Conservation (phyloP, 2,888 invertebrate genomes). For the Lymantria monacha region DNA sequence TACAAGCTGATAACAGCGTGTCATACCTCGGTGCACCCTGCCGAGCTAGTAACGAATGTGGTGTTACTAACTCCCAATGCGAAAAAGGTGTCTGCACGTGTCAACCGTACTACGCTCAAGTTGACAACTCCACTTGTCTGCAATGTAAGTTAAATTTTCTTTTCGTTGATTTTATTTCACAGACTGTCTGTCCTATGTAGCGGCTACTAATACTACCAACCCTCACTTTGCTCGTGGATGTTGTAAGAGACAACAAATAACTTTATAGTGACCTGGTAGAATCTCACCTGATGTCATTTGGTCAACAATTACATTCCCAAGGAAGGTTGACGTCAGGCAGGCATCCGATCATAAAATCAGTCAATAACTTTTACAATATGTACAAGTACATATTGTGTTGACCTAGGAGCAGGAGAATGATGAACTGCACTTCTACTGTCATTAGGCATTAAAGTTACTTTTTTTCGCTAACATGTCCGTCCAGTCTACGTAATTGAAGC, state of each 20-base stretch:
- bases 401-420: too few species aligned
- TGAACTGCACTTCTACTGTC: background rate
- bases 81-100: conserved; percentile 89
- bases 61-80: conserved; percentile 85
- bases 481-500: conserved; percentile 24
- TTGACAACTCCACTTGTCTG: conserved; percentile 89
- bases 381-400: too few species aligned
- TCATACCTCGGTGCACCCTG: conserved; percentile 84
- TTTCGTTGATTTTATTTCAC: conserved; percentile 1
- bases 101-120: conserved; percentile 90
- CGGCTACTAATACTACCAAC: too few species aligned
- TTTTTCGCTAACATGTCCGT: conserved; percentile 16
- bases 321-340: too few species aligned
- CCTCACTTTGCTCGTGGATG: too few species aligned
- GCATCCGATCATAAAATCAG: too few species aligned
- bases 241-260: too few species aligned
- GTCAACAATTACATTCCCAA: too few species aligned
- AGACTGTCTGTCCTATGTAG: too few species aligned
- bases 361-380: too few species aligned
- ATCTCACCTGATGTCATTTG: too few species aligned
- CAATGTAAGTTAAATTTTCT: conserved; percentile 86
- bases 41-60: conserved; percentile 84
- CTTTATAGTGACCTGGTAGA: too few species aligned
- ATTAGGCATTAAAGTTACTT: conserved; percentile 8
- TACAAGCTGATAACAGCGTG: conserved; percentile 44